Conservation (phyloP, 2,797 vertebrate genomes). For the Phrynocephalus guinanensis region DNA sequence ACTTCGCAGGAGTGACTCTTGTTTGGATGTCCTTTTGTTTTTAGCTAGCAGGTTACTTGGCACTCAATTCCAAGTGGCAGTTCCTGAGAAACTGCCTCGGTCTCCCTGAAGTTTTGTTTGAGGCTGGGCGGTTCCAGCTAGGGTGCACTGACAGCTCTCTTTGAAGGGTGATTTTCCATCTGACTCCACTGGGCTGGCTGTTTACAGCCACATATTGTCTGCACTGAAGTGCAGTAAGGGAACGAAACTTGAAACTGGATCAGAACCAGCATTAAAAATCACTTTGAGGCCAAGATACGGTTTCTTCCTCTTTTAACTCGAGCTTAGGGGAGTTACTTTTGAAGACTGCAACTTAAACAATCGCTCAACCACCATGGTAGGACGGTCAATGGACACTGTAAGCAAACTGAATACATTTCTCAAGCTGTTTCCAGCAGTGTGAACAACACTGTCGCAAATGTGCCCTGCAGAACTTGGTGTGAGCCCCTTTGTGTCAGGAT, state of each 20-base stretch:
- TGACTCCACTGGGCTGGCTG: background rate
- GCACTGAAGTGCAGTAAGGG: background rate
- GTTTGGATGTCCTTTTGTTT: background rate
- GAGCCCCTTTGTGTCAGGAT: background rate
- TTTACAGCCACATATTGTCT: background rate
- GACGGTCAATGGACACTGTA: no score
- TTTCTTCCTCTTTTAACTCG: background rate
- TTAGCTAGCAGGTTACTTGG: background rate
- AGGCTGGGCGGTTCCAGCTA: background rate
- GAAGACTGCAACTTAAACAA: no score
- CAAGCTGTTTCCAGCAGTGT: background rate
- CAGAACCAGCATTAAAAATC: background rate
- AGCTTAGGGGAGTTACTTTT: no score
- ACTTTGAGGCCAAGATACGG: background rate
- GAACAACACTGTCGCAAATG: background rate
- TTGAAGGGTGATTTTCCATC: background rate
- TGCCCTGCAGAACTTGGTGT: background rate
- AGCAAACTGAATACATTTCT: background rate
- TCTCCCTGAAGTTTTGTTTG: background rate
- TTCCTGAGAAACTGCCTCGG: constrained; percentile 6
- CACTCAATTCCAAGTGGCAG: background rate
- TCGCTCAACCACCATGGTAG: no score
- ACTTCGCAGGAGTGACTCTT: background rate
- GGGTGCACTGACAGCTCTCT: background rate
- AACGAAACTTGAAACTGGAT: accelerated